A percentile compares a stretch with the other conserved stretches of the same genome.
Conservation (phyloP, 2,797 vertebrate species). For the Carapus acus region DNA sequence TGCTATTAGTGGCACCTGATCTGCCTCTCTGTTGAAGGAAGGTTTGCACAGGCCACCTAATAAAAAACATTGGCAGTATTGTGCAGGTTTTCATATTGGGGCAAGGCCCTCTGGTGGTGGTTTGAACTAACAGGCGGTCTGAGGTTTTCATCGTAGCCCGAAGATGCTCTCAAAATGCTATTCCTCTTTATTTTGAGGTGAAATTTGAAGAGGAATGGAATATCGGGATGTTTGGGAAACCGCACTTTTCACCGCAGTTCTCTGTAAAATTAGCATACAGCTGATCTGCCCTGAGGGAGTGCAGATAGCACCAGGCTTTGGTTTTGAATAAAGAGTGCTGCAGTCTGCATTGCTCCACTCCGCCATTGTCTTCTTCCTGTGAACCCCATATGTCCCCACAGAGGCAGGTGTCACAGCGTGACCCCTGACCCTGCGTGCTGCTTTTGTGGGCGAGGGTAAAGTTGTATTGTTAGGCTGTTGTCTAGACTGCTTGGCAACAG, state of each 20-base stretch:
- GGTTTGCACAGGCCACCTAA: no score
- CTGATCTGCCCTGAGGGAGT: constrained; percentile 62
- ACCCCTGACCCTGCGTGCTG: constrained; percentile 58
- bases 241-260: constrained; percentile 33
- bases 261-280: constrained; percentile 73
- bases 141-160: no score
- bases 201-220: constrained; percentile 42
- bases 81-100: background rate
- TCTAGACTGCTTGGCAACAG: constrained; percentile 60
- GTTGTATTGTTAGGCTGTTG: constrained; percentile 54
- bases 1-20: no score
- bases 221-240: constrained; percentile 30
- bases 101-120: constrained; percentile 20
- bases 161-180: no score
- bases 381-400: constrained; percentile 66
- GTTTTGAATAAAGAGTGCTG: constrained; percentile 42
- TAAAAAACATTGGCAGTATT: no score
- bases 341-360: constrained; percentile 57
- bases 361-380: constrained; percentile 55
- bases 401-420: constrained; percentile 68
- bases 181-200: no score
- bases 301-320: constrained; percentile 48
- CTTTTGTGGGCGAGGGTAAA: constrained; percentile 47
- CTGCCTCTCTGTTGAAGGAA: no score
- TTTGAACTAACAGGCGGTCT: constrained; percentile 1